Evolutionary conservation across 2,797 vertebrate species (phyloP), one percentile per base, ranked within the genome.

Genomic region (Melanotaenia trifasciata): DNA sequence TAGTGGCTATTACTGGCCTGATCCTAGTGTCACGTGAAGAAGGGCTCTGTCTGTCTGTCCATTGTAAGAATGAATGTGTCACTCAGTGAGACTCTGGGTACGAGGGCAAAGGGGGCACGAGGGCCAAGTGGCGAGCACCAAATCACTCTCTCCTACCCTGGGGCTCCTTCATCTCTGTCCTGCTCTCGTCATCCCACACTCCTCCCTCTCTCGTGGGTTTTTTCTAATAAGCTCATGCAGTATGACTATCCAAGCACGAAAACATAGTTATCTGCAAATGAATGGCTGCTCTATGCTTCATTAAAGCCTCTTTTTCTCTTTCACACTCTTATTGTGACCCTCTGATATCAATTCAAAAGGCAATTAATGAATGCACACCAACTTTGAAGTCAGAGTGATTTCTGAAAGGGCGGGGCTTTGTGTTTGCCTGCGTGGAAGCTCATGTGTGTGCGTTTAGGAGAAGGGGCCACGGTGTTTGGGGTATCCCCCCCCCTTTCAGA

Each of bases 271-370:
- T 98, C 96, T 96, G 95, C 96, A 96, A 96, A 96, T 98, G 96
- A 98, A 98, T 97, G 95, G 96, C 90, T 88, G 93, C 95, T 97
- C 96, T 97, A 96, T 97, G 96, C 96, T 96, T 97, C 96, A 97
- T 96, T 98, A 97, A 97, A 97, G 96, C 96, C 94, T 95, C 96
- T 96, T 97, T 97, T 95, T 96, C 43, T 94, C 96, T 96, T 96
- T 96, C 96, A 95, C 96, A 96, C 96, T 96, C 95, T 94, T 96
- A 98, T 97, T 97, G 96, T 97, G 96, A 97, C 97, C 96, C 96
- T 97, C 96, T 97, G 97, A 97, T 98, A 98, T 97, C 96, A 96
- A 97, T 97, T 98, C 96, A 97, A 98, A 97, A 96, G 96, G 95
- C 96, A 98, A 98, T 98, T 98, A 97, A 97, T 97, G 96, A 98